Evolutionary conservation across 2,113 vertebrate species (phyloP), one percentile per base, ranked within the genome.

Genomic region (Vidua macroura): DNA sequence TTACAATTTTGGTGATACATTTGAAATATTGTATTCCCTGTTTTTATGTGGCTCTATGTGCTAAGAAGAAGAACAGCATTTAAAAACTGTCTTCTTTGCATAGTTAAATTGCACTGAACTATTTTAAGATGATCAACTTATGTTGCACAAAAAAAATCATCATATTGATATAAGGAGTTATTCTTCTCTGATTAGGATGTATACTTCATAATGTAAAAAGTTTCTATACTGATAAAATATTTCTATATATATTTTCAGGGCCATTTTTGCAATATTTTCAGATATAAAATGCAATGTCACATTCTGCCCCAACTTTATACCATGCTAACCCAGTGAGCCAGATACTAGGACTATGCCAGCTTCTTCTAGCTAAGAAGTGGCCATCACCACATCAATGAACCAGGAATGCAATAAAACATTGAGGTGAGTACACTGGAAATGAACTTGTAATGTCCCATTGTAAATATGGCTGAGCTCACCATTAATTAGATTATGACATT

Each of bases 1-100:
- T 74, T 94, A 82, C 60, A 88, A 88, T 80, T 41, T 72, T 63
- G 51, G 58, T 0, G 8, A 82, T 84, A 69, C 74, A 69, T 90
- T 97, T 96, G 83, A 92, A 66, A 95, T 95, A 86, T 81, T 92
- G 60, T 64, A 80, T 83, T 93, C 30, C 15, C 20, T 90, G 67
- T 88, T 87, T 96, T 90, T 96, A 74, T 60, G 22, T 59, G 90
- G 23, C 19, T 88, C 21, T 80, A 28, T 25, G 3, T 76, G 20
- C 9, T 83, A 79, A 76, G 30, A 91, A 89, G 43, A 58, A 85
- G 83, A 82, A 58, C 20, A 49, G 35, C 15, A 55, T 66, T 96
- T 84, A 52, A 73, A 95, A 84, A 35, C 22, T 48, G 59, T 83
- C 19, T 83, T 92, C 39, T 96, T 93, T 83, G n/a, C 55, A 58